Percentiles rank a stretch among this genome's conserved stretches.
These are phyloP conservation scores for Zaprionus bogoriensis DNA, from an alignment of 2,888 invertebrate species.

Conservation along the genomic window DNA sequence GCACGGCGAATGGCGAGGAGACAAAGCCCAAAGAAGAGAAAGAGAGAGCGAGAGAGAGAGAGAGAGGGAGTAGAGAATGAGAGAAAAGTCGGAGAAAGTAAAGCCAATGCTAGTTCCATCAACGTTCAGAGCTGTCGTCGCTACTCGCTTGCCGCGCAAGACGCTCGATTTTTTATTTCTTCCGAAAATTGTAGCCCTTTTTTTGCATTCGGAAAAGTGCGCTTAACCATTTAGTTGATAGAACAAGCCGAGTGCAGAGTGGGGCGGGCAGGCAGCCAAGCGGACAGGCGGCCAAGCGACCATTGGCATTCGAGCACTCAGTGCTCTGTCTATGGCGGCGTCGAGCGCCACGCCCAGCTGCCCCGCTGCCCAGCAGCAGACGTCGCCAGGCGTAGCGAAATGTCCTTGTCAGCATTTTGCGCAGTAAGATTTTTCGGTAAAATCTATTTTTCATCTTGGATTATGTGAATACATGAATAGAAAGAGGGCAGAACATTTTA, in stretches of 20 bases:
- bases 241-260: constrained; percentile 66
- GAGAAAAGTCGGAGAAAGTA: constrained; percentile 39
- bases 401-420: constrained; percentile 75
- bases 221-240: constrained; percentile 77
- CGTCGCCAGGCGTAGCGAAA: constrained; percentile 37
- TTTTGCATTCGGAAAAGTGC: constrained; percentile 56
- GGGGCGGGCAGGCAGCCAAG: background rate
- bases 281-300: background rate
- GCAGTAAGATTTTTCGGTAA: constrained; percentile 66
- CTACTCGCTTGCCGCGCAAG: constrained; percentile 28
- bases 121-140: constrained; percentile 58
- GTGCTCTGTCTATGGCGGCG: constrained; percentile 5
- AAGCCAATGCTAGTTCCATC: constrained; percentile 50
- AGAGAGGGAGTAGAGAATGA: background rate
- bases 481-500: constrained; percentile 62
- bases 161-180: constrained; percentile 38
- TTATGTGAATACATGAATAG: constrained; percentile 75
- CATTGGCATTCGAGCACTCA: constrained; percentile 33
- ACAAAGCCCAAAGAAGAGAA: constrained; percentile 14
- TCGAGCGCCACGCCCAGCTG: constrained; percentile 16
- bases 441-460: constrained; percentile 76
- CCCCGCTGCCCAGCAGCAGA: constrained; percentile 21
- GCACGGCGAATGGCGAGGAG: too few species aligned
- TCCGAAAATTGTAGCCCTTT: constrained; percentile 59
- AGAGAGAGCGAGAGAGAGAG: constrained; percentile 8